Conservation (phyloP, 2,888 invertebrate species). For the Apamea crenata region DNA sequence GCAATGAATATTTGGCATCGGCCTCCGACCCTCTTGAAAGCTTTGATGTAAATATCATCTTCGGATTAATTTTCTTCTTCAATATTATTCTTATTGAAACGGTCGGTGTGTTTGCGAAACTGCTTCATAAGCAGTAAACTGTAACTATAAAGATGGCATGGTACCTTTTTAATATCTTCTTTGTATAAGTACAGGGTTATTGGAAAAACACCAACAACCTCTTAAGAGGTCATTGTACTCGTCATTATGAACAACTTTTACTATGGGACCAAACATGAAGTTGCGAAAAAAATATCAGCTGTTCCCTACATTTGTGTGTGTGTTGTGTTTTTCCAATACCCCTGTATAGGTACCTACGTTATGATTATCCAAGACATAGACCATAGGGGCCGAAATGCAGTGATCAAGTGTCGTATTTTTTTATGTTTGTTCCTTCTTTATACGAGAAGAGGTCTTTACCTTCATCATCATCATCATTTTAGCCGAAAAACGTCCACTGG, state of each 20-base stretch:
- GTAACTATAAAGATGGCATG: background rate
- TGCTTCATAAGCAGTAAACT: background rate
- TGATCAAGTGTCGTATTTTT: background rate
- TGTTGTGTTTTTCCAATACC: too few relatives aligned
- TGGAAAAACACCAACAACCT: too few relatives aligned
- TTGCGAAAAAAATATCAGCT: too few relatives aligned
- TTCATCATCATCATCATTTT: background rate
- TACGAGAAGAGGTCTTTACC: background rate
- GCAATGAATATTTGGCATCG: background rate
- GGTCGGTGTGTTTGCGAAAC: background rate
- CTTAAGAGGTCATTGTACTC: too few relatives aligned
- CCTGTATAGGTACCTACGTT: background rate
- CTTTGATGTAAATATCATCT: background rate
- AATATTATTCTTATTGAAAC: constrained; percentile 1
- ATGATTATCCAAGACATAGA: background rate
- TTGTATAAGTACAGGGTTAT: too few relatives aligned
- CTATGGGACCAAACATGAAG: too few relatives aligned
- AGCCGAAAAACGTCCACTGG: background rate
- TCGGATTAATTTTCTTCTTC: background rate
- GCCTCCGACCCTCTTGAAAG: background rate
- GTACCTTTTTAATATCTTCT: background rate
- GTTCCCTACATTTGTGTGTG: too few relatives aligned
- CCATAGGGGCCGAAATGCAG: too few relatives aligned
- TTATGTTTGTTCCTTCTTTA: background rate
- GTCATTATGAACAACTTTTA: too few relatives aligned